These are phyloP conservation scores for Tapera naevia DNA, from an alignment of 2,797 vertebrate genomes.

Conservation along the genomic window DNA sequence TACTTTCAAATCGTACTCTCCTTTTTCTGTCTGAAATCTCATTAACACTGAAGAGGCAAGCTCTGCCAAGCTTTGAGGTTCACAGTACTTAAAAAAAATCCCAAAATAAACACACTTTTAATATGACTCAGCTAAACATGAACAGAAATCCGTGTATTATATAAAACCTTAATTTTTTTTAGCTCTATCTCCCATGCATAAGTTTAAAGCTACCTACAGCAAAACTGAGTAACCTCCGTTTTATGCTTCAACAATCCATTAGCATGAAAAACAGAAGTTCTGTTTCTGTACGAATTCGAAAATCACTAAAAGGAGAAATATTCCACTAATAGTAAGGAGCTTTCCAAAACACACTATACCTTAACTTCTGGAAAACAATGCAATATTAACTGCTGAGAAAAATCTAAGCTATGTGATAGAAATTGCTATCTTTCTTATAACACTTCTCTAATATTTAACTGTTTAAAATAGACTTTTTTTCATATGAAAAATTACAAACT, in stretches of 20 bases:
- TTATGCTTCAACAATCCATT: neutral
- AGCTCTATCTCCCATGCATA: neutral
- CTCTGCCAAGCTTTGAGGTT: slow-evolving; percentile 2
- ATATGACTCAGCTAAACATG: neutral
- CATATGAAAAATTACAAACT: neutral
- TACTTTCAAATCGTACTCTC: neutral
- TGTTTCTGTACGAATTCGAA: neutral
- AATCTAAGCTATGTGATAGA: neutral
- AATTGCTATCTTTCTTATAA: fast-evolving
- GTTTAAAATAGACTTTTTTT: neutral
- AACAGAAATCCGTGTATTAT: neutral
- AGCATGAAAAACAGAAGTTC: neutral
- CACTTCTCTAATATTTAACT: neutral
- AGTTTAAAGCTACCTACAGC: neutral
- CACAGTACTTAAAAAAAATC: neutral
- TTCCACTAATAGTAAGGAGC: neutral
- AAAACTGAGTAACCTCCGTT: neutral
- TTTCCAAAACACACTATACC: neutral
- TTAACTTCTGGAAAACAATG: neutral
- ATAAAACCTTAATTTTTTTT: neutral
- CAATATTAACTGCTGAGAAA: neutral
- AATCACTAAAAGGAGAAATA: neutral
- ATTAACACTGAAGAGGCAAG: neutral
- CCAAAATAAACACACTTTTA: slow-evolving; percentile 17
- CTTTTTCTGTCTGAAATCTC: slow-evolving; percentile 14